phyloP scores from a whole-genome alignment of 2,888 invertebrate genomes.

The Atrina japonica region DNA sequence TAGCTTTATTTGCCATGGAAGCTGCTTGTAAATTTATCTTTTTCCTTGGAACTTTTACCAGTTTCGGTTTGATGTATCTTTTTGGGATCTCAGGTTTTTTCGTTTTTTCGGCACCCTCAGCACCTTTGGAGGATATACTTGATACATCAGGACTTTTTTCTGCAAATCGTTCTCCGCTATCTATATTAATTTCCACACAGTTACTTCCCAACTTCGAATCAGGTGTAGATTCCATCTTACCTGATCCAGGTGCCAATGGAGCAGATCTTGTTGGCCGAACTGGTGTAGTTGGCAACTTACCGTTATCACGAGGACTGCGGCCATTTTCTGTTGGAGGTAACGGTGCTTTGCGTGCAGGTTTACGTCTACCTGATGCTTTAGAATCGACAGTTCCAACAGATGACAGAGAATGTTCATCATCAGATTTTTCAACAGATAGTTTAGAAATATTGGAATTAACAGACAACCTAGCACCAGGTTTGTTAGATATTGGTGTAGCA shows the following conservation, averaged over 20 bases:
- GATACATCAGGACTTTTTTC: slow-evolving; percentile 8
- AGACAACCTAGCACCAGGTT: too few species aligned
- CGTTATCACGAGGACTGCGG: slow-evolving; percentile 9
- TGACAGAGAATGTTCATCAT: slow-evolving; percentile 23
- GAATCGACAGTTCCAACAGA: slow-evolving; percentile 28
- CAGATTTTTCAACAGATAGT: slow-evolving; percentile 20
- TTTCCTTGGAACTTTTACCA: slow-evolving; percentile 60
- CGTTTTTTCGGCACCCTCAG: slow-evolving; percentile 26
- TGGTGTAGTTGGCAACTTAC: slow-evolving; percentile 23
- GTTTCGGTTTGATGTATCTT: slow-evolving; percentile 64
- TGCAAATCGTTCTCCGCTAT: neutral
- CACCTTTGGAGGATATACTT: neutral
- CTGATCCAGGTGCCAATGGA: slow-evolving; percentile 3
- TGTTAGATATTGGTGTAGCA: too few species aligned
- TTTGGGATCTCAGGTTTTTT: slow-evolving; percentile 60
- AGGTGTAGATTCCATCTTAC: slow-evolving; percentile 14
- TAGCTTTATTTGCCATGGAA: slow-evolving; percentile 32
- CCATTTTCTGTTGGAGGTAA: slow-evolving; percentile 46
- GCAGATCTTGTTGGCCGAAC: slow-evolving; percentile 3
- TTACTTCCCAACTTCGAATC: slow-evolving; percentile 1
- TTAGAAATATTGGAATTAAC: slow-evolving; percentile 17
- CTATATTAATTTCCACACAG: neutral
- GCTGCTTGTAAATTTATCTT: slow-evolving; percentile 24
- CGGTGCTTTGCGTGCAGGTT: slow-evolving; percentile 58
- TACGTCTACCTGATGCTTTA: slow-evolving; percentile 33